phyloP scores from a whole-genome alignment of 2,888 invertebrate genomes.

The Epinotia bilunana region DNA sequence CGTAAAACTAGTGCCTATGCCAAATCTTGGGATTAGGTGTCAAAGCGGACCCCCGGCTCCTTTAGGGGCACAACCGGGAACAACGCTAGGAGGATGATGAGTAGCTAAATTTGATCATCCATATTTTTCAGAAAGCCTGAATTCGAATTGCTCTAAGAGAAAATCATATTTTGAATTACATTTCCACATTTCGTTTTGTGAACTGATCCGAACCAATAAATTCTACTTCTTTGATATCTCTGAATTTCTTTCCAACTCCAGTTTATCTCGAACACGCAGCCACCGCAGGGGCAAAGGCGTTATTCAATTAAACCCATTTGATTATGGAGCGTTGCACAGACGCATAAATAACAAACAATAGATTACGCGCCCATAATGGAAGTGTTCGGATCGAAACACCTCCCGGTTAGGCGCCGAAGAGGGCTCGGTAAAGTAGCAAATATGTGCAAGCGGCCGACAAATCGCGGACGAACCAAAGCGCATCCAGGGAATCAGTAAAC shows the following conservation, averaged over 20 bases:
- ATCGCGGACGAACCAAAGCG: background rate
- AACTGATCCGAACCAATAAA: slow-evolving; percentile 3
- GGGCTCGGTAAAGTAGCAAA: slow-evolving; percentile 15
- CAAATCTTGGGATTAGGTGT: too few species aligned
- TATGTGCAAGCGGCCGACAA: slow-evolving; percentile 17
- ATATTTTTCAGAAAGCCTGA: too few species aligned
- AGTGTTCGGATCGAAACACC: slow-evolving; percentile 32
- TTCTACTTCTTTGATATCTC: background rate
- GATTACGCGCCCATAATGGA: slow-evolving; percentile 35
- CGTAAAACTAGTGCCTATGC: too few species aligned
- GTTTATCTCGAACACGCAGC: slow-evolving; percentile 13
- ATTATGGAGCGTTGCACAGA: slow-evolving; percentile 21
- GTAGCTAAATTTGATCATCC: too few species aligned
- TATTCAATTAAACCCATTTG: slow-evolving; percentile 37
- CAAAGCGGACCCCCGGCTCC: too few species aligned
- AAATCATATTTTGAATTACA: too few species aligned
- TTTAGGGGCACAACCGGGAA: too few species aligned
- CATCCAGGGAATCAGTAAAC: background rate
- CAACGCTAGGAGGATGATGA: too few species aligned
- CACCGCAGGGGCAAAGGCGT: slow-evolving; percentile 17
- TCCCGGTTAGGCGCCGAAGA: slow-evolving; percentile 40
- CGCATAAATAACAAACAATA: slow-evolving; percentile 38
- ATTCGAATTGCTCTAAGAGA: background rate
- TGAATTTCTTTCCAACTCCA: slow-evolving; percentile 3
- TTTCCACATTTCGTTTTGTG: too few species aligned